A percentile compares a stretch with the other conserved stretches of the same genome.
Conservation (phyloP, 2,797 vertebrate genomes). For the Anas acuta region DNA sequence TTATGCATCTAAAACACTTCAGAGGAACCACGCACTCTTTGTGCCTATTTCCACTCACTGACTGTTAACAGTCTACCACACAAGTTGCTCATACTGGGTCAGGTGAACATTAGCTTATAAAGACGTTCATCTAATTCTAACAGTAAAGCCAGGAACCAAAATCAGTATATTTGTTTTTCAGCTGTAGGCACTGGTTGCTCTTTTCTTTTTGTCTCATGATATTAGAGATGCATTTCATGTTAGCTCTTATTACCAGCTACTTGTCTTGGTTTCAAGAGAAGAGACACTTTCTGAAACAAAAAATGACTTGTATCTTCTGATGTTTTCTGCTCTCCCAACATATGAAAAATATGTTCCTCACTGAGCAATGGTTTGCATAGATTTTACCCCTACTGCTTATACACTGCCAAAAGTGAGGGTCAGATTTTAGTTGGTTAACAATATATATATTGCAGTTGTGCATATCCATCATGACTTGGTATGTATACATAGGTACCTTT, state of each 20-base stretch:
- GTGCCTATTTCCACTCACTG: neutral
- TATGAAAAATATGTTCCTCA: neutral
- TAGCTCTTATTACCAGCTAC: neutral
- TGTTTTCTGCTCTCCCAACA: neutral
- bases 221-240: neutral
- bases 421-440: neutral
- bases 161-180: neutral
- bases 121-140: neutral
- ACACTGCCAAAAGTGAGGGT: neutral
- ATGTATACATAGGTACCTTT: neutral
- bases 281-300: neutral
- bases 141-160: neutral
- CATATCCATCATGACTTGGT: neutral
- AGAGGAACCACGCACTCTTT: neutral
- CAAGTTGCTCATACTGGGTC: neutral
- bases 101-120: neutral
- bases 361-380: neutral
- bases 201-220: neutral
- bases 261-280: neutral
- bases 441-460: neutral
- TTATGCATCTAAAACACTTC: neutral
- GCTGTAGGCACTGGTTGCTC: neutral
- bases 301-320: neutral
- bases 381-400: neutral
- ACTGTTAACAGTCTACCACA: neutral